A percentile compares a stretch with the other conserved stretches of the same genome.
phyloP scores from a whole-genome alignment of 2,888 invertebrate species.

The Isotomurus palustris region DNA sequence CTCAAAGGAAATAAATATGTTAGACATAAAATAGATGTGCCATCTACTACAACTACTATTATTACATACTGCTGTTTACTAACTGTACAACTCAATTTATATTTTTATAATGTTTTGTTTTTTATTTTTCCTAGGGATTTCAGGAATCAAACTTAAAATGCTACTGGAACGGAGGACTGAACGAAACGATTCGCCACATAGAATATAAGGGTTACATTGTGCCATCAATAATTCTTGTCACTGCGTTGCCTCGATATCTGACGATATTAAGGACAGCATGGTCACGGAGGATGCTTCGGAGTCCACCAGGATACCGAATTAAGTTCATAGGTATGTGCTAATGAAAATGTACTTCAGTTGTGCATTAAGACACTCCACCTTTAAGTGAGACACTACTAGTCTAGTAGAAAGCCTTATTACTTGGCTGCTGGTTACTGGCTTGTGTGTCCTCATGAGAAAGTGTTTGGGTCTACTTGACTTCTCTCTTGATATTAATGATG shows the following conservation, averaged over 20 bases:
- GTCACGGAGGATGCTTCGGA: conserved; percentile 84
- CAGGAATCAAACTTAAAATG: conserved; percentile 87
- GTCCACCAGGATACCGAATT: conserved; percentile 86
- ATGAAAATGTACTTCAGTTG: too few species aligned
- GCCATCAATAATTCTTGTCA: conserved; percentile 82
- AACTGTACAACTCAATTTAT: background rate
- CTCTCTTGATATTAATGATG: too few species aligned
- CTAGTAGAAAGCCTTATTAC: too few species aligned
- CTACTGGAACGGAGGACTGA: conserved; percentile 86
- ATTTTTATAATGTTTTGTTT: conserved; percentile 6
- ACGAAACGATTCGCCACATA: conserved; percentile 63
- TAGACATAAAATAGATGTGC: too few species aligned
- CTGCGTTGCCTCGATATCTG: conserved; percentile 79
- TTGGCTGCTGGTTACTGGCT: background rate
- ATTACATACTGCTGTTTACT: background rate
- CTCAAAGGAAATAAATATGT: too few species aligned
- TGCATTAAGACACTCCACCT: too few species aligned
- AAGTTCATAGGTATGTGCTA: conserved; percentile 84
- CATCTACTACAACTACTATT: background rate
- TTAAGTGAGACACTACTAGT: too few species aligned
- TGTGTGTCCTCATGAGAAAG: background rate
- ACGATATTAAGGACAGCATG: conserved; percentile 84
- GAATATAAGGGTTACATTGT: conserved; percentile 88
- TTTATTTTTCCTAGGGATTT: conserved; percentile 65
- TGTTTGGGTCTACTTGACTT: conserved; percentile 3